phyloP scores from a whole-genome alignment of 1,140 invertebrate species.

The Conus betulinus region DNA sequence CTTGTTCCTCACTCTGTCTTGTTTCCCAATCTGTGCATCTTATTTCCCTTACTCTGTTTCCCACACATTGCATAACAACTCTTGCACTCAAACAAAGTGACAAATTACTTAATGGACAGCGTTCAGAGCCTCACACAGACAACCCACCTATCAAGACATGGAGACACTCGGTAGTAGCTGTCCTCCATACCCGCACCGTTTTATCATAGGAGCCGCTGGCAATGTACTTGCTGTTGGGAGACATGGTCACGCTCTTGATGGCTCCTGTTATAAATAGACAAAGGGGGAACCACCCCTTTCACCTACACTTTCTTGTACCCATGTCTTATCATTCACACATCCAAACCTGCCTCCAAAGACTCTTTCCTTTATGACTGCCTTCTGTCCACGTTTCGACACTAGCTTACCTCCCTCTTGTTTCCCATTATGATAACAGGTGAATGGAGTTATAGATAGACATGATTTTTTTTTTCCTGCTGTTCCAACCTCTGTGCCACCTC shows the following conservation, averaged over 20 bases:
- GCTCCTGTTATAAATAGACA: constrained; percentile 58
- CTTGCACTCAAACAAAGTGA: constrained; percentile 11
- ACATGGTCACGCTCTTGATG: constrained; percentile 69
- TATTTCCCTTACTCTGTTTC: no score
- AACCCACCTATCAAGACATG: constrained; percentile 60
- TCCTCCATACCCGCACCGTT: constrained; percentile 58
- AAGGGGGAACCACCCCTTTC: background rate
- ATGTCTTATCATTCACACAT: background rate
- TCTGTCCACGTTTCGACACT: no score
- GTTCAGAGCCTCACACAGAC: background rate
- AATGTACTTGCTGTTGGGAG: constrained; percentile 66
- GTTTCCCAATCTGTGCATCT: no score
- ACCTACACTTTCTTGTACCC: background rate
- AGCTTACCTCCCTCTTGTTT: no score
- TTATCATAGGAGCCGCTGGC: constrained; percentile 74
- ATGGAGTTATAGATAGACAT: no score
- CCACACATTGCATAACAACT: background rate
- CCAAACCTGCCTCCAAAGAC: no score
- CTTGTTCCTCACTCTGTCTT: no score
- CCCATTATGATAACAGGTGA: no score
- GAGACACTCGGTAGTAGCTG: constrained; percentile 46
- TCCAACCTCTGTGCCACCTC: no score
- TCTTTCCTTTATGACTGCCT: no score
- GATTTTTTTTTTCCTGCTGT: no score
- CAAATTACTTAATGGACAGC: constrained; percentile 8